Conservation (phyloP, 2,113 vertebrate genomes). For the Pachycephala philippinensis region DNA sequence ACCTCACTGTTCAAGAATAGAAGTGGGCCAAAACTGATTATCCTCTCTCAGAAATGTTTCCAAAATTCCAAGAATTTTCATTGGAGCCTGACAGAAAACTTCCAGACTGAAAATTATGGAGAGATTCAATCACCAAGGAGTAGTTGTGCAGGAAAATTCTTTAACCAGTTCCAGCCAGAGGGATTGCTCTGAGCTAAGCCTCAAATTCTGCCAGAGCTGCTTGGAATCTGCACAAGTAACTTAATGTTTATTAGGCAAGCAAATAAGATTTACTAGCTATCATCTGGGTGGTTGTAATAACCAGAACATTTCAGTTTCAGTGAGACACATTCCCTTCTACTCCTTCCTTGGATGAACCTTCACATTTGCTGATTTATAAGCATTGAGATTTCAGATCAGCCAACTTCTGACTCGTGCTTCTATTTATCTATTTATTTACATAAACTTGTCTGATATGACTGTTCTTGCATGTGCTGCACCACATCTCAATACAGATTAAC, state of each 20-base stretch:
- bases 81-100: not conserved
- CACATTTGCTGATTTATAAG: not conserved
- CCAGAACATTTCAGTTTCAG: not conserved
- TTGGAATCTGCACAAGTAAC: not conserved
- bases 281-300: not conserved
- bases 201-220: not conserved
- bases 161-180: not conserved
- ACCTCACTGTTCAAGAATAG: not conserved
- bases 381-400: not conserved
- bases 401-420: not conserved
- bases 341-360: not conserved
- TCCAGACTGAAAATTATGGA: not conserved
- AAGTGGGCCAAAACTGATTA: not conserved
- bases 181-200: not conserved
- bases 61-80: not conserved
- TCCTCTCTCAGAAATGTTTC: not conserved
- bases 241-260: not conserved
- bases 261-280: not conserved
- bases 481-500: not conserved
- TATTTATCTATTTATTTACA: constrained; percentile 6
- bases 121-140: not conserved
- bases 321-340: not conserved
- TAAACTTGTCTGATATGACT: not conserved
- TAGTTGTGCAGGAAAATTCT: not conserved
- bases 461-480: not conserved